Evolutionary conservation across 64 coral and sea anemone species (phyloP), one percentile per base, ranked within the genome.

Genomic region (Montipora sp.): DNA sequence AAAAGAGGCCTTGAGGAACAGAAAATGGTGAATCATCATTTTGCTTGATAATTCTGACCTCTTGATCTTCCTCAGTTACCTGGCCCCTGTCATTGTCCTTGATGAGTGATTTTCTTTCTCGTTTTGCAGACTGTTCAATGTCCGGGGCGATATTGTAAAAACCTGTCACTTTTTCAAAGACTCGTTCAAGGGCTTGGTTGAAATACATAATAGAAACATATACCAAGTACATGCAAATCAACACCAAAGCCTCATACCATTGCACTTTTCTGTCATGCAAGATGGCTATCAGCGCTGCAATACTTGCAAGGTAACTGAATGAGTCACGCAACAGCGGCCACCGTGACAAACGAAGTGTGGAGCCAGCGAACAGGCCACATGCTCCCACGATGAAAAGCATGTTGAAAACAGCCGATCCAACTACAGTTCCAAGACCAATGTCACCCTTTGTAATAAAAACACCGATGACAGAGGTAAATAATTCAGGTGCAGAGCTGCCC

Each of bases 361-460:
- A 65, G 74, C 93, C 93, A 46, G 93, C 78, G 68, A 95, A 98
- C 9, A 98, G 8, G 20, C 96, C 96, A 78, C 96, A 98, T 15
- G 93, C 83, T 2, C 93, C 81, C 57, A 98, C 93, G 44, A 98
- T 98, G 87, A 98, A 98, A 65, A 98, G 81, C 61, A 98, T 93
- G 70, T 98, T 98, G 75, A 98, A 98, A 7, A 93, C 93, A 20
- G 96, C 90, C n/a, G 96, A 98, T n/a, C 96, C 96, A 0, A 93
- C 93, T 47, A 98, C 83, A 44, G 96, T 98, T 46, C 90, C 96
- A 44, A 98, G 53, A 2, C 96, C 96, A 77, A 98, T 93, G 67
- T 98, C 96, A 1, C 93, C 91, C 83, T 98, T 87, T 14, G 96
- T 95, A 51, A 98, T 98, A 90, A 98, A 98, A 66, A 98, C 96